These are phyloP conservation scores for Molossus alvarezi DNA, from an alignment of 2,797 vertebrate genomes.

Conservation along the genomic window DNA sequence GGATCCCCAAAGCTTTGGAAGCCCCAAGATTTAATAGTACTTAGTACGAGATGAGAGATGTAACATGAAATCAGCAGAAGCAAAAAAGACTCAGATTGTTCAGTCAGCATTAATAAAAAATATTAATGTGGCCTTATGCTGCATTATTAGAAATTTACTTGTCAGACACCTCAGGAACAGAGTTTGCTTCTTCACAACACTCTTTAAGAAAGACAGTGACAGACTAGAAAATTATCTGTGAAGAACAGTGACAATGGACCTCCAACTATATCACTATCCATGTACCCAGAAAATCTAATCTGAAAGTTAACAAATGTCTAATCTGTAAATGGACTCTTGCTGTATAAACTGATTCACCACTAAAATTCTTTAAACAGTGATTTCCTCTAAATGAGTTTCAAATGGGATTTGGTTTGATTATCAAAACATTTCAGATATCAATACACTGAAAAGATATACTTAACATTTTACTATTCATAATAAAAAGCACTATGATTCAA, in stretches of 20 bases:
- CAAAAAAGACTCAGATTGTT: neutral
- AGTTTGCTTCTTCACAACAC: neutral
- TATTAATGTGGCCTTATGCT: neutral
- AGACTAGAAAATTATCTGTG: neutral
- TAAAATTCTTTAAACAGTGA: slow-evolving; percentile 65
- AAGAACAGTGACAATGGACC: neutral
- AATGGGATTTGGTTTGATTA: slow-evolving; percentile 26
- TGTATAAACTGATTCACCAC: slow-evolving; percentile 41
- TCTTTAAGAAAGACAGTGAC: neutral
- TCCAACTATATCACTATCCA: neutral
- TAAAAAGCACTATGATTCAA: slow-evolving; percentile 43
- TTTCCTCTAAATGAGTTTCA: neutral
- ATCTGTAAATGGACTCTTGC: slow-evolving; percentile 12
- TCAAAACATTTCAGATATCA: slow-evolving; percentile 45
- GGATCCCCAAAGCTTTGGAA: neutral
- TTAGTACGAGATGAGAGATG: neutral
- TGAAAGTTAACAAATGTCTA: neutral
- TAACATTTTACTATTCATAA: slow-evolving; percentile 16
- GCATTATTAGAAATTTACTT: neutral
- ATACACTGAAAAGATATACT: neutral
- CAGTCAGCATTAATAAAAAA: slow-evolving; percentile 51
- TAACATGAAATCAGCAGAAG: neutral
- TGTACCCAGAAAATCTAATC: neutral
- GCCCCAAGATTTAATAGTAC: neutral
- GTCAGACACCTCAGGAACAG: neutral